Conservation (phyloP, 2,797 vertebrate genomes). For the Lagodon rhomboides region DNA sequence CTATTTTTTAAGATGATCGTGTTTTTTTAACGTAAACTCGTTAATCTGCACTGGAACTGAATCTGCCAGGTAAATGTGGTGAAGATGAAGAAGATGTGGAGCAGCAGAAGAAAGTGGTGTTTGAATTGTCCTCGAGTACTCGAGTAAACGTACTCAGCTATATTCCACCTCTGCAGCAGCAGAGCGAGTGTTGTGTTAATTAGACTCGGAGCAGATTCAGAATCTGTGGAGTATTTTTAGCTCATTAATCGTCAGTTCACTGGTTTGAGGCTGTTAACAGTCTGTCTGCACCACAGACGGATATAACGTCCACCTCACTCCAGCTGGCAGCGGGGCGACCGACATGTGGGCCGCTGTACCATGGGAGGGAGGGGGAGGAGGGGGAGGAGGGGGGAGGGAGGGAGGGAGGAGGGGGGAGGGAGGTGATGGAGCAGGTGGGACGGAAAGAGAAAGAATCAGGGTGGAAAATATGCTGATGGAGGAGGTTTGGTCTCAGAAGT, state of each 20-base stretch:
- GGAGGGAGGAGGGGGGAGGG: neutral
- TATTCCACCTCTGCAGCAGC: too few species aligned
- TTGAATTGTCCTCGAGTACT: too few species aligned
- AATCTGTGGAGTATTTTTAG: constrained; percentile 34
- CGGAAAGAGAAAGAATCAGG: neutral
- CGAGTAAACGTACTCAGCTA: too few species aligned
- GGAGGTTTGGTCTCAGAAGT: neutral
- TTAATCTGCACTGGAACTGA: too few species aligned
- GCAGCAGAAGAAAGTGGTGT: too few species aligned
- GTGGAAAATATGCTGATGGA: constrained; percentile 5
- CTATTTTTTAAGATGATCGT: too few species aligned
- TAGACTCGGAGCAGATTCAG: neutral
- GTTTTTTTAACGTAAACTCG: too few species aligned
- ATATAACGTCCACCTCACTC: constrained; percentile 1
- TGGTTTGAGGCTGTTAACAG: constrained; percentile 16
- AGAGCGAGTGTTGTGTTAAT: neutral
- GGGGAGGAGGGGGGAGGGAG: too few species aligned
- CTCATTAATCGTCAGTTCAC: constrained; percentile 16
- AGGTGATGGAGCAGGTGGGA: neutral
- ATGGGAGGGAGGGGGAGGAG: neutral
- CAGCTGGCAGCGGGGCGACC: constrained; percentile 10
- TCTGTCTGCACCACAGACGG: constrained; percentile 32
- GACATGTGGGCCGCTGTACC: constrained; percentile 13
- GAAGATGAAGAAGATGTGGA: too few species aligned
- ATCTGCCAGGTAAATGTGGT: too few species aligned